Percentiles rank a stretch among this genome's conserved stretches.
These are phyloP conservation scores for Lysandra coridon DNA, from an alignment of 2,888 invertebrate genomes.

Conservation along the genomic window DNA sequence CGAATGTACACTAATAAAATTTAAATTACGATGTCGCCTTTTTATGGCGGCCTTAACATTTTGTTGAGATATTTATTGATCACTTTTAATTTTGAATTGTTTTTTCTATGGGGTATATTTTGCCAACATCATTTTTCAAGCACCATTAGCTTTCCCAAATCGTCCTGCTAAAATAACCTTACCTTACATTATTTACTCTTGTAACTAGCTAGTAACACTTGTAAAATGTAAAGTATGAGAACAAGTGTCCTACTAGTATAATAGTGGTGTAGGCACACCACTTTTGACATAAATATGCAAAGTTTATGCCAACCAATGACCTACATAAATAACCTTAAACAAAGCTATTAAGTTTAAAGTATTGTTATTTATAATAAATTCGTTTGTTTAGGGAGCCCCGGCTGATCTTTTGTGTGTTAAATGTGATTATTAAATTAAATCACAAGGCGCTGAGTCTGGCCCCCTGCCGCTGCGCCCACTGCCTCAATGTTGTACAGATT, in stretches of 20 bases:
- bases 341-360: constrained; percentile 24
- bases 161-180: background rate
- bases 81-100: background rate
- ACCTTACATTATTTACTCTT: background rate
- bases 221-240: background rate
- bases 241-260: background rate
- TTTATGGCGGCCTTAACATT: constrained; percentile 6
- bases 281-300: background rate
- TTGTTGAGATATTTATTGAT: background rate
- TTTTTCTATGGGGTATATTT: background rate
- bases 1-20: constrained; percentile 10
- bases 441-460: constrained; percentile 51
- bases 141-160: background rate
- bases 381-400: constrained; percentile 25
- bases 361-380: constrained; percentile 26
- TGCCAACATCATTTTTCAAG: background rate
- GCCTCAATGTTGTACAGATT: constrained; percentile 42
- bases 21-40: background rate
- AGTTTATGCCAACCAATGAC: constrained; percentile 4
- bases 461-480: constrained; percentile 62
- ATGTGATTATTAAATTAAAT: constrained; percentile 70
- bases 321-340: constrained; percentile 22
- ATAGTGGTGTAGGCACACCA: background rate
- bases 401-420: constrained; percentile 44
- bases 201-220: background rate